Evolutionary conservation across 2,888 invertebrate species (phyloP).

Genomic region (Pseudococcus jackbeardsleyi): DNA sequence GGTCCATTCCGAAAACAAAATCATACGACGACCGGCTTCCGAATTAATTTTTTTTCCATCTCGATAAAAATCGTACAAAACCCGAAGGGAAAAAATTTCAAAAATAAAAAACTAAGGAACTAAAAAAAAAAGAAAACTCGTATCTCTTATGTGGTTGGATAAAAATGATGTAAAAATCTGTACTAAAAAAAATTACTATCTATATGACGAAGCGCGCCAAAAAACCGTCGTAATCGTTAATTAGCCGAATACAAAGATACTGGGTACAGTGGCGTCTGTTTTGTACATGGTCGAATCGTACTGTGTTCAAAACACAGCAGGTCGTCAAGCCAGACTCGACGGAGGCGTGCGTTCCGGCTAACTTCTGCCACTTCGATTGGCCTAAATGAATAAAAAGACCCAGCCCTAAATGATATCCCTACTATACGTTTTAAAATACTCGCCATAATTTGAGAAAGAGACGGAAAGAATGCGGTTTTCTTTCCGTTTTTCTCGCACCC

Average conservation of each 20-base stretch:
- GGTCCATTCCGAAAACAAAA: not conserved
- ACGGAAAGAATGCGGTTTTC: conserved; percentile 56
- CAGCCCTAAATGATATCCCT: conserved; percentile 62
- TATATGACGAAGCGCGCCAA: not conserved
- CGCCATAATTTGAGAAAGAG: conserved; percentile 50
- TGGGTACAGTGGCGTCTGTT: conserved; percentile 45
- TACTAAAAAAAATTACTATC: not conserved
- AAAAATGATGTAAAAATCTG: not conserved
- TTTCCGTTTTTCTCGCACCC: conserved; percentile 45
- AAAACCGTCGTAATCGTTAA: conserved; percentile 40
- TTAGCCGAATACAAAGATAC: conserved; percentile 59
- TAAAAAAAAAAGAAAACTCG: not conserved
- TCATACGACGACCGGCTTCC: not conserved
- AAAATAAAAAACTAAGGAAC: not conserved
- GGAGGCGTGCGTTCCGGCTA: conserved; percentile 59
- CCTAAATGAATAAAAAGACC: conserved; percentile 62
- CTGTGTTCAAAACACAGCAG: conserved; percentile 56
- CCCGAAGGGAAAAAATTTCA: not conserved
- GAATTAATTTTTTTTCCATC: not conserved
- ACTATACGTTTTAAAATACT: conserved; percentile 53
- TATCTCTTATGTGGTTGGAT: too few species aligned
- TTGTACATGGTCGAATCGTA: conserved; percentile 53
- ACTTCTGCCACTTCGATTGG: conserved; percentile 62
- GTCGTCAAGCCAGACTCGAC: conserved; percentile 46
- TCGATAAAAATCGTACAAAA: not conserved